Base-by-base conservation (phyloP, 2,113 vertebrate genomes). In the Steatornis caripensis region DNA sequence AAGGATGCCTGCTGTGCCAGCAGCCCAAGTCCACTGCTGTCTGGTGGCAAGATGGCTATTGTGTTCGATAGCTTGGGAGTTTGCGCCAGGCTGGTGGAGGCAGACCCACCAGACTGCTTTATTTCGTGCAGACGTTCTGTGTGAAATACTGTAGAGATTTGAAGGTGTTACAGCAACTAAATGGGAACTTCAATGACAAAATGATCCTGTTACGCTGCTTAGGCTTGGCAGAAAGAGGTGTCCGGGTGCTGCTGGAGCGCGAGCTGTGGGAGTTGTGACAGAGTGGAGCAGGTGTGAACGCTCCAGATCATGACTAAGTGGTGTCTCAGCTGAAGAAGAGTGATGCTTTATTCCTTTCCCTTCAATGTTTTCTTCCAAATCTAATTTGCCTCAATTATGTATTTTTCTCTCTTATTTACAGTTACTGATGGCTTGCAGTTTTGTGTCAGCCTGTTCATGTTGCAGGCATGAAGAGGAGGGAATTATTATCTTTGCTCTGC, bases 281-380 rank as follows among this genome's bases (percentile, higher is more conserved):
- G 86, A 72, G 95, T 3, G 0, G 64, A 92, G 96, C 95, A 95
- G 95, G 95, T 97, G 95, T 58, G 83, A 97, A 34, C 86, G 21
- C 78, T 95, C 79, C 71, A 84, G 54, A 91, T 95, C 92, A 94
- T 95, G 92, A 93, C 81, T 87, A 90, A 97, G 88, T 92, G 89
- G 53, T 65, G 74, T 87, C 93, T 93, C 3, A 4, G 66, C 93
- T 96, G 93, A 93, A 94, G 90, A 70, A 45, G 46, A 89, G 48
- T 58, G 64, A 65, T 90, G 78, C 65, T 91, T 93, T 76, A 78
- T 84, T 93, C 74, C 61, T 61, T 79, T 86, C 49, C 51, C 37
- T 85, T 85, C 76, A 55, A 1, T 96, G 88, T 90, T 97, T 89
- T 91, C 69, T 97, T 93, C 72, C 79, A 83, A 91, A 90, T 76